These are phyloP conservation scores for Oreamnos americanus DNA, from an alignment of 2,113 vertebrate genomes.

Conservation along the genomic window DNA sequence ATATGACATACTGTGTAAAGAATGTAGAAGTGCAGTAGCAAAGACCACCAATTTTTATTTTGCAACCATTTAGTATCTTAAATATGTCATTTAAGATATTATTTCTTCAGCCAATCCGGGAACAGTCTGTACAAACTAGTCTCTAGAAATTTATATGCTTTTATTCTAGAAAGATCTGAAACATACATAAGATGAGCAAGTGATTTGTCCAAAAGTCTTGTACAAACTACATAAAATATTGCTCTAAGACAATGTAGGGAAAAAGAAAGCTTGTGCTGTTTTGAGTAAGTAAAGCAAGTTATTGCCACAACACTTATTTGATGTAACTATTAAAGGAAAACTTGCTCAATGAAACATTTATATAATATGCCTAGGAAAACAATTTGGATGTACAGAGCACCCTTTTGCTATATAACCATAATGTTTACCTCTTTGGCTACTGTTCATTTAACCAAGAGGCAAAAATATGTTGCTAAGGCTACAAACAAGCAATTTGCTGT, in stretches of 20 bases:
- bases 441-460: constrained; percentile 21
- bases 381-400: neutral
- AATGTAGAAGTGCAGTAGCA: neutral
- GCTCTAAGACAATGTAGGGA: neutral
- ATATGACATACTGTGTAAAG: neutral
- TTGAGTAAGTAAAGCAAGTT: neutral
- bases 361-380: neutral
- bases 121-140: neutral
- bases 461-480: constrained; percentile 2
- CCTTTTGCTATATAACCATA: neutral
- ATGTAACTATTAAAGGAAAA: neutral
- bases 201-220: neutral
- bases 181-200: neutral
- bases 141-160: neutral
- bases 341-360: neutral
- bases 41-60: neutral
- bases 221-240: neutral
- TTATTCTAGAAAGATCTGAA: neutral
- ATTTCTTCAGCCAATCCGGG: neutral
- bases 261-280: neutral
- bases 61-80: neutral
- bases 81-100: neutral
- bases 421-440: neutral
- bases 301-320: neutral
- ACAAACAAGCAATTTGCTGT: neutral